Evolutionary conservation across 1,140 invertebrate species (phyloP).

Genomic region (Globodera ellingtonae): DNA sequence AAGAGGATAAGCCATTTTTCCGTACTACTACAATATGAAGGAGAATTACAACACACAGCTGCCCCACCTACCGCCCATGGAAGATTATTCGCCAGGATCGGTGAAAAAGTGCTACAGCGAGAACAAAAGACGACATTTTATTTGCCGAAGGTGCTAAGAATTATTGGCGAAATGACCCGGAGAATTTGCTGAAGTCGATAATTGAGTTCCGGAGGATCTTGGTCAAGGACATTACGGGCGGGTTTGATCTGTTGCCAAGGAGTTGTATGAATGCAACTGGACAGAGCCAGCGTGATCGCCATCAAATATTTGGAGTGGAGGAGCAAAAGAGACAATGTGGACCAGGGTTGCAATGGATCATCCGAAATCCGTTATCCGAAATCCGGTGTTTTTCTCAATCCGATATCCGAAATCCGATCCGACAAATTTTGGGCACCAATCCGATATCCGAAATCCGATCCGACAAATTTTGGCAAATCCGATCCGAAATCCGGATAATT

Average conservation of each 20-base stretch:
- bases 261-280: not conserved
- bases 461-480: too few relatives aligned
- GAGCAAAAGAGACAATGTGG: not conserved
- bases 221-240: not conserved
- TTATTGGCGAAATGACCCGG: conserved; percentile 12
- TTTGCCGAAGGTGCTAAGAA: not conserved
- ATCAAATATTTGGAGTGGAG: conserved; percentile 20
- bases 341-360: too few relatives aligned
- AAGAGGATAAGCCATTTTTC: too few relatives aligned
- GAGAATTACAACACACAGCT: too few relatives aligned
- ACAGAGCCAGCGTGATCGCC: not conserved
- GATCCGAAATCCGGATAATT: too few relatives aligned
- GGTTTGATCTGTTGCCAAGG: not conserved
- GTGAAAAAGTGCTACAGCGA: not conserved
- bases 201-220: conserved; percentile 11
- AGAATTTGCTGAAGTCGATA: not conserved
- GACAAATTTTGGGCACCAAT: too few relatives aligned
- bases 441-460: too few relatives aligned
- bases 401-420: too few relatives aligned
- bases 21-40: too few relatives aligned
- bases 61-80: not conserved
- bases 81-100: not conserved
- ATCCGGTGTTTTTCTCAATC: too few relatives aligned
- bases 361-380: too few relatives aligned
- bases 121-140: conserved; percentile 1